These are phyloP conservation scores for Patella caerulea DNA, from an alignment of 2,888 invertebrate genomes.

Conservation along the genomic window DNA sequence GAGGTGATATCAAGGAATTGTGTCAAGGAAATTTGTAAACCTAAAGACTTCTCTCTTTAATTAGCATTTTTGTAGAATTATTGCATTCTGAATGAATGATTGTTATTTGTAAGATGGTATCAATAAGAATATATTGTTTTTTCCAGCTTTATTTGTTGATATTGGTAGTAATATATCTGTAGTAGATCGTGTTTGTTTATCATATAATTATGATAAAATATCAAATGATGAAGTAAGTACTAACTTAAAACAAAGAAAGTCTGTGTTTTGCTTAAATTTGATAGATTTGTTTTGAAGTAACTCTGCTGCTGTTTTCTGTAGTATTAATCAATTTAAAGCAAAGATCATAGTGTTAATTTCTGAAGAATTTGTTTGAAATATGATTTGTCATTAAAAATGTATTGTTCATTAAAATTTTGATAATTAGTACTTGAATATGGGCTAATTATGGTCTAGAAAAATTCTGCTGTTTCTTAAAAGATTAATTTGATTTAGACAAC, in stretches of 20 bases:
- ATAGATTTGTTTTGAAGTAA: background rate
- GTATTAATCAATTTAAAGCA: background rate
- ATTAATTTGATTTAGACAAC: no score
- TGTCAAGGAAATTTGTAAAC: no score
- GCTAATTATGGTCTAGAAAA: no score
- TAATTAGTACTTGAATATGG: no score
- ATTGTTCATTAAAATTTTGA: no score
- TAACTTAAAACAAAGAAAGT: background rate
- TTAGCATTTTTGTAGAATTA: background rate
- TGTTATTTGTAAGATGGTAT: background rate
- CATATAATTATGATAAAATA: slow-evolving; percentile 64
- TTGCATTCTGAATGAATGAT: background rate
- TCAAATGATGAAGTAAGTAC: slow-evolving; percentile 48
- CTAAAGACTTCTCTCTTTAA: background rate
- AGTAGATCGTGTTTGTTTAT: slow-evolving; percentile 66
- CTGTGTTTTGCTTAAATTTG: background rate
- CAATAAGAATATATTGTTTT: background rate
- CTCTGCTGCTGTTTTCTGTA: background rate
- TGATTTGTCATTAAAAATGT: no score
- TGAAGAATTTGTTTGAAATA: no score
- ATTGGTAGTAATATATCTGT: slow-evolving; percentile 66
- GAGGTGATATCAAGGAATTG: no score
- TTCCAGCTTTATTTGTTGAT: slow-evolving; percentile 68
- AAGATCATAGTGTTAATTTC: no score
- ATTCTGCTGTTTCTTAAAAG: no score